These are phyloP conservation scores for Pantherophis vulpinus DNA, from an alignment of 2,797 vertebrate genomes.

Conservation along the genomic window DNA sequence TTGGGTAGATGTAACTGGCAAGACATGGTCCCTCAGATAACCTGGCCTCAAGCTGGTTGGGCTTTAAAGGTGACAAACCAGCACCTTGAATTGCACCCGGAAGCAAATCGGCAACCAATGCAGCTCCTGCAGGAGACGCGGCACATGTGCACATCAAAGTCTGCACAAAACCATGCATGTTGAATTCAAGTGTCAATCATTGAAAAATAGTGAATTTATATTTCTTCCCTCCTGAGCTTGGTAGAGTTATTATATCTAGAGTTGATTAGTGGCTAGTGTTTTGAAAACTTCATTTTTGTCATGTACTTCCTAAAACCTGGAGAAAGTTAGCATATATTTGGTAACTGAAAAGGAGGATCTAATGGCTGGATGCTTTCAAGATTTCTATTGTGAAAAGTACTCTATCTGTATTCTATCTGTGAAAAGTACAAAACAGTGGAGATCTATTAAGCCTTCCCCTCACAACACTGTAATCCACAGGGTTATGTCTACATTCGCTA, in stretches of 20 bases:
- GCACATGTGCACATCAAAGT: background rate
- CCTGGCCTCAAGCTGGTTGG: background rate
- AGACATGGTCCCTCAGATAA: background rate
- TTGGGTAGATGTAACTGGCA: background rate
- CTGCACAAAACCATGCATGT: background rate
- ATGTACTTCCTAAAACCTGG: background rate
- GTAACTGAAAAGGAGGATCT: background rate
- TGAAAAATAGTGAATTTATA: accelerated
- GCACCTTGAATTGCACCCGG: background rate
- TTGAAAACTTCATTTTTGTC: background rate
- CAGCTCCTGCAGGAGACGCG: background rate
- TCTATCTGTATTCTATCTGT: background rate
- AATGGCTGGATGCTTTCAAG: background rate
- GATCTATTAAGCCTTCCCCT: background rate
- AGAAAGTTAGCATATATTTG: background rate
- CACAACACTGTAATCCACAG: background rate
- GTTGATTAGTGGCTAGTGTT: background rate
- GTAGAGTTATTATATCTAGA: background rate
- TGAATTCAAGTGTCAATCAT: background rate
- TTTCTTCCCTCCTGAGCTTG: background rate
- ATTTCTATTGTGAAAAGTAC: background rate
- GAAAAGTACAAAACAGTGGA: background rate
- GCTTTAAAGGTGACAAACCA: background rate
- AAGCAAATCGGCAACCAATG: background rate
- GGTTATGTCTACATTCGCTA: background rate